Base-by-base conservation (phyloP, 2,113 vertebrate species). In the Chionodraco myersi region DNA sequence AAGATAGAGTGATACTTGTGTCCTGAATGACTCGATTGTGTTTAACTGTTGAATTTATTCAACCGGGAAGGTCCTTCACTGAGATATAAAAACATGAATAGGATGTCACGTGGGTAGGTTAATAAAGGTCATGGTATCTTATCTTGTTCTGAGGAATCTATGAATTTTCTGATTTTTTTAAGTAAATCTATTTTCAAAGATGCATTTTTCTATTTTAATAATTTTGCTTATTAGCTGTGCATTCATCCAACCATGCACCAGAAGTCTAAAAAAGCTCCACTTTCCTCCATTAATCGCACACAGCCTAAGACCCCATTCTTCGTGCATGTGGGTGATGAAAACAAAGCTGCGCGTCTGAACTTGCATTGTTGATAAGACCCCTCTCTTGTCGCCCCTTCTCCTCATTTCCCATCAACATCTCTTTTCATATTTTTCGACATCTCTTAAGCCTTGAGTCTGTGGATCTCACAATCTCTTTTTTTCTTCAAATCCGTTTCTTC, bases 391-490 rank as follows among this genome's bases (percentile, higher is more conserved):
- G 1, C 11, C 18, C 6, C 30, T 21, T 13, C 14, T 30, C 15
- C 7, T 34, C 12, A 45, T 18, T 48, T 59, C 5, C 10, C 56
- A n/a, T 58, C 53, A 12, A 67, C 13, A 69, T 57, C 15, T 47
- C 48, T 48, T 51, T 34, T 58, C 47, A 57, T 56, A 65, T 67
- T 60, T 13, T 7, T 54, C 15, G 21, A 58, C 44, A 30, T 74
- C 15, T 67, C 26, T 26, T 60, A 1, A 2, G 4, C 34, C 6
- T 51, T 3, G 8, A 11, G 26, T 66, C 11, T 30, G 7, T 30
- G 15, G 0, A 12, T 44, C 54, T 13, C 14, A 11, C 44, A n/a
- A 14, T 34, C 15, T 45, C 9, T 34, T 58, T 72, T n/a, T 45
- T 18, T 13, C 48, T 1, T 2, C 12, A 1, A 9, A 21, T 49